Evolutionary conservation across 2,888 invertebrate species (phyloP).

Genomic region (Tigriopus californicus): DNA sequence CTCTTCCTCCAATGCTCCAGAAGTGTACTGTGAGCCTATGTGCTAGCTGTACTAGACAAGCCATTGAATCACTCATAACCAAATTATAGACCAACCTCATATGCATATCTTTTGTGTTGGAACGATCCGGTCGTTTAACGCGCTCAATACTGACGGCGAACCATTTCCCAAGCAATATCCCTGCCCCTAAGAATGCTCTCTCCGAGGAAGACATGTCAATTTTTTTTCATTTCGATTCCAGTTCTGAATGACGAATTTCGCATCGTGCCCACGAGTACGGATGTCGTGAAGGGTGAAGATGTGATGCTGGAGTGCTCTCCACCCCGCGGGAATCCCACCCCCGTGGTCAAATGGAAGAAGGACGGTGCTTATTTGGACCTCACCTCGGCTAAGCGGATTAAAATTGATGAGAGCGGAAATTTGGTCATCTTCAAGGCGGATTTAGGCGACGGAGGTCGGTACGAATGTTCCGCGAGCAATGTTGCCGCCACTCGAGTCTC

Average conservation of each 20-base stretch:
- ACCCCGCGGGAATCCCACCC: constrained; percentile 90
- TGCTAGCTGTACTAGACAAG: no score
- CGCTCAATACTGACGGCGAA: no score
- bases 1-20: no score
- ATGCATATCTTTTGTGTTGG: no score
- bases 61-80: no score
- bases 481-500: not conserved
- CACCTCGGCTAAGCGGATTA: constrained; percentile 6
- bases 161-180: no score
- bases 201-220: no score
- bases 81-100: no score
- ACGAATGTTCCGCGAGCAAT: constrained; percentile 6
- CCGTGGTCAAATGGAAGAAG: constrained; percentile 65
- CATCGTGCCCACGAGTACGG: constrained; percentile 66
- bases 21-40: no score
- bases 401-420: constrained; percentile 12
- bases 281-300: constrained; percentile 79
- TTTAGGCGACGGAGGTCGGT: constrained; percentile 2
- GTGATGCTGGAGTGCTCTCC: constrained; percentile 79
- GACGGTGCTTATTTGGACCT: constrained; percentile 9
- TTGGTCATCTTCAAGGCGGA: constrained; percentile 4
- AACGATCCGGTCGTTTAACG: no score
- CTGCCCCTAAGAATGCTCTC: no score
- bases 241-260: constrained; percentile 91
- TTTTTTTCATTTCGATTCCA: constrained; percentile 27